Evolutionary conservation across 2,888 invertebrate species (phyloP).

Genomic region (Stomorhina lunata): DNA sequence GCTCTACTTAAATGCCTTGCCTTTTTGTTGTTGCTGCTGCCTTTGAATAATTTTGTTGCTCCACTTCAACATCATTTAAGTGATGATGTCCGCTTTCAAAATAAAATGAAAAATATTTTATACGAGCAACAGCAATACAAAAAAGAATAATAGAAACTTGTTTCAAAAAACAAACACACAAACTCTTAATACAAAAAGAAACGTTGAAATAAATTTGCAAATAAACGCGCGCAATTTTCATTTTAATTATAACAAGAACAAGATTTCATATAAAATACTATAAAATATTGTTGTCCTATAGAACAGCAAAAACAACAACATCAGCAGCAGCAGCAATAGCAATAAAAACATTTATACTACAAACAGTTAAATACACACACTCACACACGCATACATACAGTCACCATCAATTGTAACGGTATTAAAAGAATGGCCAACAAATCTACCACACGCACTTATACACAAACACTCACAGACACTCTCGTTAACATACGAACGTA

Average conservation of each 20-base stretch:
- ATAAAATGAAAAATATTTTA: background rate
- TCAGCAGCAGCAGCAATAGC: background rate
- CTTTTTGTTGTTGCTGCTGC: background rate
- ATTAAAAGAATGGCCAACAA: conserved; percentile 6
- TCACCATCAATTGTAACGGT: conserved; percentile 11
- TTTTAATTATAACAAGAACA: conserved; percentile 36
- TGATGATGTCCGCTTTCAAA: conserved; percentile 28
- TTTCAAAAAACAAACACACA: background rate
- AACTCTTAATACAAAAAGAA: background rate
- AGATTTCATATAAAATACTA: conserved; percentile 17
- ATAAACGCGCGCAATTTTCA: conserved; percentile 60
- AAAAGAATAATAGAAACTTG: background rate
- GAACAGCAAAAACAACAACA: conserved; percentile 4
- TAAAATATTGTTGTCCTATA: conserved; percentile 15
- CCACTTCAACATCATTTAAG: conserved; percentile 31
- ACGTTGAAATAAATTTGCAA: conserved; percentile 36
- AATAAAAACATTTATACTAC: background rate
- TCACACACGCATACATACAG: background rate
- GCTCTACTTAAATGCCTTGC: conserved; percentile 29
- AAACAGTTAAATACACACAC: background rate
- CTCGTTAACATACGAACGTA: background rate
- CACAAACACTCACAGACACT: background rate
- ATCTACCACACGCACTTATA: background rate
- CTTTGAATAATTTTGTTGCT: conserved; percentile 7
- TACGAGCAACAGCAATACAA: background rate